Conservation (phyloP, 2,797 vertebrate genomes). For the Orestias chungarensis region DNA sequence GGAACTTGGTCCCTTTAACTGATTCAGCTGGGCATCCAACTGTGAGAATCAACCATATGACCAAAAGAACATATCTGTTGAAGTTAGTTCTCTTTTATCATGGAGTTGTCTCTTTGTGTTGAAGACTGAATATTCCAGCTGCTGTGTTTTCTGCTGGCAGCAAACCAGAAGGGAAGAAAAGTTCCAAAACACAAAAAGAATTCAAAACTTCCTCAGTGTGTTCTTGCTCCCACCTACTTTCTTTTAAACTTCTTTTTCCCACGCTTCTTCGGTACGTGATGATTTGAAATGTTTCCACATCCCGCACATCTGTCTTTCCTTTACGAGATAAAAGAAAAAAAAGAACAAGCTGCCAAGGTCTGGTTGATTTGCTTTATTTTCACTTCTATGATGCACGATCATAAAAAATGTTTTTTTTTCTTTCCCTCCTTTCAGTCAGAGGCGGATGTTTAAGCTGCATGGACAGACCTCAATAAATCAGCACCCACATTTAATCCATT, state of each 20-base stretch:
- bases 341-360: background rate
- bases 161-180: constrained; percentile 21
- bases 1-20: background rate
- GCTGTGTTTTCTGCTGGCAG: constrained; percentile 16
- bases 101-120: background rate
- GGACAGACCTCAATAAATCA: background rate
- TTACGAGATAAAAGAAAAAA: background rate
- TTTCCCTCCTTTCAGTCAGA: background rate
- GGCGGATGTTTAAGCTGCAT: background rate
- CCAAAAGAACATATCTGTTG: background rate
- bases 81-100: background rate
- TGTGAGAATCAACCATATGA: background rate
- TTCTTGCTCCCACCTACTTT: constrained; percentile 14
- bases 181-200: constrained; percentile 25
- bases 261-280: background rate
- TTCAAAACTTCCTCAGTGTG: constrained; percentile 25
- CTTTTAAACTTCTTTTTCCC: constrained; percentile 5
- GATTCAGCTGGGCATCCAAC: background rate
- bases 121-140: constrained; percentile 9
- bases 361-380: background rate
- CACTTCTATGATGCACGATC: background rate
- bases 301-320: background rate
- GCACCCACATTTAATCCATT: background rate
- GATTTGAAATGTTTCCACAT: constrained; percentile 3
- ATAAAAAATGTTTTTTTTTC: background rate